Conservation (phyloP, 2,888 invertebrate genomes). For the Chouioia cunea region DNA sequence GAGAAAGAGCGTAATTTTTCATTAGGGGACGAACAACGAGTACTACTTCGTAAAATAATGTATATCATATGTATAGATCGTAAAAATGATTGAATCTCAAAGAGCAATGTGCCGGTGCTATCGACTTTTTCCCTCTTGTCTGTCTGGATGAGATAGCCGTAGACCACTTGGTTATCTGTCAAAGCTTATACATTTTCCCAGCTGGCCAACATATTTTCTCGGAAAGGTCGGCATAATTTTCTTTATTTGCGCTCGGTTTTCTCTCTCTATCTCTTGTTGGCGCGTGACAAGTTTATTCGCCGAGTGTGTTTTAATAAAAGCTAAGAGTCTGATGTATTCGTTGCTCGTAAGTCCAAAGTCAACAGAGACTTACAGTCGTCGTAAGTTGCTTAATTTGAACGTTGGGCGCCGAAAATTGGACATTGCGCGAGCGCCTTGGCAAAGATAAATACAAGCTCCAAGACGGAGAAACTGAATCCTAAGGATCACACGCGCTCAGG, state of each 20-base stretch:
- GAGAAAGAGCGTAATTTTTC: constrained; percentile 43
- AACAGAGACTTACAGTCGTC: constrained; percentile 10
- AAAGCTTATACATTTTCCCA: constrained; percentile 32
- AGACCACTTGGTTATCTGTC: constrained; percentile 32
- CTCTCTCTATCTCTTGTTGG: no score
- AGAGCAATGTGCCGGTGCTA: constrained; percentile 21
- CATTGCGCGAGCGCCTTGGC: neutral
- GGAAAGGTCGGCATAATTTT: neutral
- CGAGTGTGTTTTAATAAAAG: constrained; percentile 15
- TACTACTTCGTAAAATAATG: neutral
- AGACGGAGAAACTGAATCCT: constrained; percentile 4
- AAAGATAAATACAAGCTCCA: constrained; percentile 12
- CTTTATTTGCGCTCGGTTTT: no score
- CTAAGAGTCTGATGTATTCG: constrained; percentile 7
- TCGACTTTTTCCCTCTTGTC: constrained; percentile 14
- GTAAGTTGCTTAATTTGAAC: constrained; percentile 13
- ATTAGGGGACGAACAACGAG: constrained; percentile 29
- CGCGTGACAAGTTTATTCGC: constrained; percentile 1
- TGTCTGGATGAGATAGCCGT: constrained; percentile 8
- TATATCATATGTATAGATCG: constrained; percentile 17
- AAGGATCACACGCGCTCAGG: neutral
- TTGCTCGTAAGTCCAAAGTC: neutral
- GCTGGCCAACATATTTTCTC: neutral
- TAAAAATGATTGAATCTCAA: constrained; percentile 47
- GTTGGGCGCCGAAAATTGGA: constrained; percentile 29